Conservation (phyloP, 2,113 vertebrate species). For the Vanacampus margaritifer region DNA sequence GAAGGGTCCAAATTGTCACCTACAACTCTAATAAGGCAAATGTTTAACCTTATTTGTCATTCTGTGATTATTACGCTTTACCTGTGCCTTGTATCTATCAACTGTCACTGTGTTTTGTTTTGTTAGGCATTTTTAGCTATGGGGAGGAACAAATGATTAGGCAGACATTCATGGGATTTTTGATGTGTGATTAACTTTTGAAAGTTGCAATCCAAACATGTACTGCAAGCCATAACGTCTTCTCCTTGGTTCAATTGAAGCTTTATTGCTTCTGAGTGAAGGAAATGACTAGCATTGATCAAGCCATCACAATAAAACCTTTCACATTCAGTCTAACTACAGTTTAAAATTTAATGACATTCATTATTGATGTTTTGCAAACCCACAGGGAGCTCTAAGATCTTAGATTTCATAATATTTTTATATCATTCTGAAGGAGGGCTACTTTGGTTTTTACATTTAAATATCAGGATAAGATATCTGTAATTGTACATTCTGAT, state of each 20-base stretch:
- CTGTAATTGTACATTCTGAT: neutral
- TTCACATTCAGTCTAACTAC: neutral
- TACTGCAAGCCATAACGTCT: neutral
- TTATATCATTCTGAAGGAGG: neutral
- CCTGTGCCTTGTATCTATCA: no score
- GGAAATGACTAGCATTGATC: neutral
- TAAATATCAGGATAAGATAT: neutral
- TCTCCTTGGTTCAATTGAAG: neutral
- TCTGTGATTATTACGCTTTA: no score
- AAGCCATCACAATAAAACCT: neutral
- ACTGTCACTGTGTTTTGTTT: no score
- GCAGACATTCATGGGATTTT: no score
- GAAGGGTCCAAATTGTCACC: no score
- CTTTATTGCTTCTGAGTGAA: neutral
- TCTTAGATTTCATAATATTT: neutral
- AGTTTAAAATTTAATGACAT: neutral
- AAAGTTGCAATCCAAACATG: no score
- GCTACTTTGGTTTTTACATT: neutral
- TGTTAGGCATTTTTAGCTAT: no score
- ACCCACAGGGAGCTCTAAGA: neutral
- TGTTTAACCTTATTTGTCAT: no score
- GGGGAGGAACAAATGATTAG: no score
- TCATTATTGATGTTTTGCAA: neutral
- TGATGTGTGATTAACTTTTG: no score
- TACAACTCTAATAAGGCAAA: no score